Evolutionary conservation across 2,113 vertebrate genomes (phyloP).

Genomic region (Loxodonta africana): DNA sequence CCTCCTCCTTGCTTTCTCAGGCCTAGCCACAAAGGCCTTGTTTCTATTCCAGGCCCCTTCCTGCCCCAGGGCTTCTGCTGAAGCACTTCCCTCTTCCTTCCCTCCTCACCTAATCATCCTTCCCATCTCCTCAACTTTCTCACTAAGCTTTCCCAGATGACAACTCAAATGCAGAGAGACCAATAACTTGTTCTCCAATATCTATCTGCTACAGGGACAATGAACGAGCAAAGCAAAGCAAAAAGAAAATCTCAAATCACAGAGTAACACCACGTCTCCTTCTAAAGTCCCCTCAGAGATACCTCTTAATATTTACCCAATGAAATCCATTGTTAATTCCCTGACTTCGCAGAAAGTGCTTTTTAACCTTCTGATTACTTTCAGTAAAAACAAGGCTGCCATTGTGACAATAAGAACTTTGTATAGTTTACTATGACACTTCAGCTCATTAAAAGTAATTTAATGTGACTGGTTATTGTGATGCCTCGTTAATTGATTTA

Average conservation of each 20-base stretch:
- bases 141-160: not conserved
- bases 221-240: constrained; percentile 49
- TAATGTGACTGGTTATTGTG: constrained; percentile 36
- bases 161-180: constrained; percentile 10
- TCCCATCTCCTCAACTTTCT: constrained; percentile 40
- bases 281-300: constrained; percentile 18
- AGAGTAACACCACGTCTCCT: not conserved
- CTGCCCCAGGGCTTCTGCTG: not conserved
- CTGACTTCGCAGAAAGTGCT: constrained; percentile 42
- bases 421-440: not conserved
- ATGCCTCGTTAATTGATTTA: constrained; percentile 57
- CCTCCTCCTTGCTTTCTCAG: not conserved
- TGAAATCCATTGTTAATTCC: constrained; percentile 15
- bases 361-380: constrained; percentile 37
- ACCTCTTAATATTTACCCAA: not conserved
- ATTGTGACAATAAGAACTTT: constrained; percentile 42
- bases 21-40: not conserved
- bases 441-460: constrained; percentile 52
- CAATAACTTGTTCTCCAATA: constrained; percentile 21
- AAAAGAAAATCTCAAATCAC: not conserved
- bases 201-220: not conserved
- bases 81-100: not conserved
- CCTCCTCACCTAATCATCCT: not conserved
- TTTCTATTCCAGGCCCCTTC: not conserved
- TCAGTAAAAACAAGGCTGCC: constrained; percentile 57